Evolutionary conservation across 2,797 vertebrate genomes (phyloP).

Genomic region (Heliangelus exortis): DNA sequence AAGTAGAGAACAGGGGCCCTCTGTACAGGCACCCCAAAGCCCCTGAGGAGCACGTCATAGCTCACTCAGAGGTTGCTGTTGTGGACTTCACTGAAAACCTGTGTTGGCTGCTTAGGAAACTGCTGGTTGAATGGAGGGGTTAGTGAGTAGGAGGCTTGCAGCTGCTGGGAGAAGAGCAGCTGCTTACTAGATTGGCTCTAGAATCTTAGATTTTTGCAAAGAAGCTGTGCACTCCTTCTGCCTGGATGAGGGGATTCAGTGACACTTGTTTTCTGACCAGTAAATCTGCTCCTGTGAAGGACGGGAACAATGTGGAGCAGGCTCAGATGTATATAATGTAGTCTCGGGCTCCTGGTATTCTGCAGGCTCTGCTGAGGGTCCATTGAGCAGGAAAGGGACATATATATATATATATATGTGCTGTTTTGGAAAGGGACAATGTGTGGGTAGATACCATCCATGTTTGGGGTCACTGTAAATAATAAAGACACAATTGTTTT

Average conservation of each 20-base stretch:
- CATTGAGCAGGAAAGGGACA: background rate
- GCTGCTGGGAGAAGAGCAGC: background rate
- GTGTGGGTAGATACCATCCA: background rate
- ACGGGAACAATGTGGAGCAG: background rate
- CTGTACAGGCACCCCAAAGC: background rate
- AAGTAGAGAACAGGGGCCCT: background rate
- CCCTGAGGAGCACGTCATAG: background rate
- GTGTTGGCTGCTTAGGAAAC: background rate
- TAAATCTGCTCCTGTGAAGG: background rate
- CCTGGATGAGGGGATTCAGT: background rate
- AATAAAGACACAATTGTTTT: background rate
- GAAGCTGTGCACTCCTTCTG: background rate
- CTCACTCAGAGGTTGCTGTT: background rate
- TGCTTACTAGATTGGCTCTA: background rate
- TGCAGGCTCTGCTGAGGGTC: background rate
- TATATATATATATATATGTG: background rate
- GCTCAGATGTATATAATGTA: accelerated
- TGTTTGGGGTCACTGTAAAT: background rate
- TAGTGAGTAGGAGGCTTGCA: background rate
- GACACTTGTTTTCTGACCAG: background rate
- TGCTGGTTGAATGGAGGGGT: background rate
- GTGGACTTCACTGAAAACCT: background rate
- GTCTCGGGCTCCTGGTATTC: background rate
- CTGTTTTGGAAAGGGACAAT: background rate
- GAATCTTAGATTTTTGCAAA: background rate